Conservation (phyloP, 2,888 invertebrate species). For the Zaprionus obscuricornis region DNA sequence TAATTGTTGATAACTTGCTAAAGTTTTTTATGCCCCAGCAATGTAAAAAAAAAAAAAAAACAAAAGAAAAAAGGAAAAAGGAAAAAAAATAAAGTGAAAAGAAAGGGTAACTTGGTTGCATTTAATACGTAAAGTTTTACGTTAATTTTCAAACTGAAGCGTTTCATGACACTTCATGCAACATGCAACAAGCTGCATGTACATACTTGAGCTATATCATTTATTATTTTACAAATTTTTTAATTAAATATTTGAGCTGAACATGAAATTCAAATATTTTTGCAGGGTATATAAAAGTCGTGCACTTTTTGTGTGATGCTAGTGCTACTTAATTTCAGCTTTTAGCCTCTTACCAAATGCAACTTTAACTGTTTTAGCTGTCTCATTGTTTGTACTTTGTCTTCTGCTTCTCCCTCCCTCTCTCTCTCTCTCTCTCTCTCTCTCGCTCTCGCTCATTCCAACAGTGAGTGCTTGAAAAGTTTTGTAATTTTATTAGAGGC, state of each 20-base stretch:
- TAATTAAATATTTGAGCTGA: no score
- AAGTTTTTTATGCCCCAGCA: slow-evolving; percentile 53
- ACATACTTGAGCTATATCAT: no score
- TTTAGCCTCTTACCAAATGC: slow-evolving; percentile 28
- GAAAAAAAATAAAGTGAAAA: no score
- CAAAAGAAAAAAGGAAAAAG: not conserved
- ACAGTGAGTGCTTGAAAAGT: slow-evolving; percentile 51
- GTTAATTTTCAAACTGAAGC: no score
- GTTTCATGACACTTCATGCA: no score
- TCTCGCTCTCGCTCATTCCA: slow-evolving; percentile 3
- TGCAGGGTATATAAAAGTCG: no score
- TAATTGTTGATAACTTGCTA: slow-evolving; percentile 73
- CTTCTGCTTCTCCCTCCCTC: not conserved
- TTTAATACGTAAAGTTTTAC: slow-evolving; percentile 40
- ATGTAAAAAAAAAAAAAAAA: not conserved
- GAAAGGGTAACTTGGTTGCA: slow-evolving; percentile 38
- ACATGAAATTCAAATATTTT: no score
- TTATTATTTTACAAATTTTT: no score
- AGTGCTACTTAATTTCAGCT: not conserved
- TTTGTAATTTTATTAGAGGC: slow-evolving; percentile 67
- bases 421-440: slow-evolving; percentile 12
- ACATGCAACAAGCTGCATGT: no score
- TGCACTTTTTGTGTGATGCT: not conserved
- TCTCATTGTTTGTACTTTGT: slow-evolving; percentile 35
- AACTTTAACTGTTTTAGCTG: slow-evolving; percentile 40